Conservation (phyloP, 2,113 vertebrate genomes). For the Callipepla californica region DNA sequence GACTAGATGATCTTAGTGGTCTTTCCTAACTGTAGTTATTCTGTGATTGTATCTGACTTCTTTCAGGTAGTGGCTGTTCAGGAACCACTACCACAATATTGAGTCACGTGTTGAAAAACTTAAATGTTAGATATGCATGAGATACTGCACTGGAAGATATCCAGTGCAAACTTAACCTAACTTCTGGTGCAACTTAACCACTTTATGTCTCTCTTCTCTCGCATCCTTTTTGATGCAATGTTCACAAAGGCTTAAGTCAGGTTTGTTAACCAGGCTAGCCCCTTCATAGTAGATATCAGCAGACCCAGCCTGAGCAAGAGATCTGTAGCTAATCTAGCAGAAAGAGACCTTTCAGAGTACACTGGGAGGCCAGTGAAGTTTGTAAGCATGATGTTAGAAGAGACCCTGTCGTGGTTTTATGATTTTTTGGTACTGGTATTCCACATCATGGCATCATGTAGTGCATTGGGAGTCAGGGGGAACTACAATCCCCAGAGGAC, state of each 20-base stretch:
- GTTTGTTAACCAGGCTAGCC: not conserved
- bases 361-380: not conserved
- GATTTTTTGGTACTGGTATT: no score
- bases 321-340: constrained; percentile 17
- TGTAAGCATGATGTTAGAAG: not conserved
- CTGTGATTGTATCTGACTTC: not conserved
- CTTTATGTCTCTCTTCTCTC: not conserved
- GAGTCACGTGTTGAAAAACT: not conserved
- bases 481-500: no score
- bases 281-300: fast-evolving
- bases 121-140: not conserved
- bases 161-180: no score
- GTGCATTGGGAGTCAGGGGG: no score
- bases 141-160: not conserved
- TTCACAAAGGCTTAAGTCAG: not conserved
- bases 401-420: no score
- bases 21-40: no score
- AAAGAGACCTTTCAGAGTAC: constrained; percentile 28
- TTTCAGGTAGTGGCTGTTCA: not conserved
- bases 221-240: not conserved
- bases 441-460: no score
- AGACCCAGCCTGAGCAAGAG: not conserved
- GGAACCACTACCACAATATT: not conserved
- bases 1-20: no score
- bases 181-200: no score